Evolutionary conservation across 92 coral and sea anemone species (phyloP).

Genomic region (Anthopleura xanthogrammica): DNA sequence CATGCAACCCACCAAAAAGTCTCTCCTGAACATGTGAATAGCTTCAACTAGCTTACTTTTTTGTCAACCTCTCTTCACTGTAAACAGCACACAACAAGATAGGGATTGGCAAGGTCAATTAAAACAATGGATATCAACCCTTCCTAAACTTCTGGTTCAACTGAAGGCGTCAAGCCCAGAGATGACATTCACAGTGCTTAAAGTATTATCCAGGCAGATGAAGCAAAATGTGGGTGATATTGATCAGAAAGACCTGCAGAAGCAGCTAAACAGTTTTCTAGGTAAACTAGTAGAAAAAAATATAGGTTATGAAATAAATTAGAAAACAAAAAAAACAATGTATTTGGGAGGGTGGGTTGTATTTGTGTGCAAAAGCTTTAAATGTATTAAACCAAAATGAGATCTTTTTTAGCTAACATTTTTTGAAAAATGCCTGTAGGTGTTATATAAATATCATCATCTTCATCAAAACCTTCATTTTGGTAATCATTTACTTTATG

Average conservation of each 20-base stretch:
- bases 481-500: no score
- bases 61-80: not conserved
- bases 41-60: not conserved
- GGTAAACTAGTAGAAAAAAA: conserved; percentile 9
- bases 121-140: conserved; percentile 55
- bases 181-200: conserved; percentile 46
- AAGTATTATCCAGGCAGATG: conserved; percentile 47
- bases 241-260: conserved; percentile 9
- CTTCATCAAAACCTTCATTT: no score
- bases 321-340: no score
- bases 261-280: conserved; percentile 34
- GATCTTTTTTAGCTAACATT: no score
- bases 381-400: no score
- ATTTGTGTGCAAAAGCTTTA: no score
- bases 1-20: not conserved
- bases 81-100: not conserved
- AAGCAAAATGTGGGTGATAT: conserved; percentile 20
- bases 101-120: conserved; percentile 11
- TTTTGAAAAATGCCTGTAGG: no score
- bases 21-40: not conserved
- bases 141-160: conserved; percentile 60
- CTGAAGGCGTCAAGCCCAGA: conserved; percentile 49
- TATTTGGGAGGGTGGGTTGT: no score
- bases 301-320: not conserved
- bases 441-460: no score